Conservation (phyloP, 2,113 vertebrate species). For the Brachyhypopomus occidentalis region DNA sequence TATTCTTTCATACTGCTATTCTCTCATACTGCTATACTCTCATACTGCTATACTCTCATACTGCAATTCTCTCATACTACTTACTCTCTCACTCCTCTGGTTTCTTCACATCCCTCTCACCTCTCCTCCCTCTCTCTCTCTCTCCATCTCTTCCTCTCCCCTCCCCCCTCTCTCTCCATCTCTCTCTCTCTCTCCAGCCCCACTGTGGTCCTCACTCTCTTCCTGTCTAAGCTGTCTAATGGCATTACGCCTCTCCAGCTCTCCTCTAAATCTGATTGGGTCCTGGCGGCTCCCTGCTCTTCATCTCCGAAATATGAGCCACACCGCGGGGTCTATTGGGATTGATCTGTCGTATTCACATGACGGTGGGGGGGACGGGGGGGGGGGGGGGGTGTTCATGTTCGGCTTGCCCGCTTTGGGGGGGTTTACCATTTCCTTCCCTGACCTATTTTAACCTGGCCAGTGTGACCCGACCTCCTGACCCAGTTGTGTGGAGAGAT, state of each 20-base stretch:
- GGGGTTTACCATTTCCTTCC: slow-evolving; percentile 14
- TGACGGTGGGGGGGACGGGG: too few relatives aligned
- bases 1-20: too few relatives aligned
- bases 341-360: slow-evolving; percentile 45
- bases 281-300: slow-evolving; percentile 24
- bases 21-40: too few relatives aligned
- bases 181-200: not conserved
- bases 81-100: not conserved
- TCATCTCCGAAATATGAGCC: slow-evolving; percentile 37
- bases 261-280: slow-evolving; percentile 45
- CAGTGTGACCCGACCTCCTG: not conserved
- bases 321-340: slow-evolving; percentile 31
- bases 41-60: too few relatives aligned
- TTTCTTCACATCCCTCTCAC: too few relatives aligned
- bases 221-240: slow-evolving; percentile 38
- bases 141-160: too few relatives aligned
- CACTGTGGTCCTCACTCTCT: not conserved
- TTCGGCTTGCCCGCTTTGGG: slow-evolving; percentile 9
- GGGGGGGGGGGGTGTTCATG: not conserved
- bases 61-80: not conserved
- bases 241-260: slow-evolving; percentile 35
- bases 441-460: not conserved
- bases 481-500: not conserved
- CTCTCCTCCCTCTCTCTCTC: too few relatives aligned
- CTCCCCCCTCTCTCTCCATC: not conserved